A percentile compares a stretch with the other conserved stretches of the same genome.
Conservation (phyloP, 2,888 invertebrate genomes). For the Argynnis bischoffii region DNA sequence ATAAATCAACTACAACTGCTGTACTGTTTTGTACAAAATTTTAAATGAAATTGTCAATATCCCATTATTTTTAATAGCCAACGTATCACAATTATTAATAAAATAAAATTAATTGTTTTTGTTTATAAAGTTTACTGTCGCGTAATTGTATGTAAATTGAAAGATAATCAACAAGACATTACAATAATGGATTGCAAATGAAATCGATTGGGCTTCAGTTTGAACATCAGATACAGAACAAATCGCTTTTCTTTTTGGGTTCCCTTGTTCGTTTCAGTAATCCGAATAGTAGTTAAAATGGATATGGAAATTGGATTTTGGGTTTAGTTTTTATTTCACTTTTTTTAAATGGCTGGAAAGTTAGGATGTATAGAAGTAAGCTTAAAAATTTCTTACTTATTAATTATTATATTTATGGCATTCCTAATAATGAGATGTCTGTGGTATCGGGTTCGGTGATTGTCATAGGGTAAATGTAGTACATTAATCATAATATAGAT, state of each 20-base stretch:
- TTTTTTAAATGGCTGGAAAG: background rate
- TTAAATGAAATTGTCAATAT: too few relatives aligned
- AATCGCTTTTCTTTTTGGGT: conserved; percentile 25
- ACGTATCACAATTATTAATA: background rate
- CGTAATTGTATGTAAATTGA: conserved; percentile 19
- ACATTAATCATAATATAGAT: too few relatives aligned
- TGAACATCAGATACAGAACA: conserved; percentile 33
- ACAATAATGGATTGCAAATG: conserved; percentile 29
- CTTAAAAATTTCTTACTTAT: background rate
- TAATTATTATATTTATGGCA: too few relatives aligned
- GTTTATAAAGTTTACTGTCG: conserved; percentile 5
- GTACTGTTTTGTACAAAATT: too few relatives aligned
- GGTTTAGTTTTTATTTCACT: conserved; percentile 21
- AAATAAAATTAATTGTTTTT: conserved; percentile 5
- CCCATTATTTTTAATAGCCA: background rate
- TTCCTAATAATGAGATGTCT: too few relatives aligned
- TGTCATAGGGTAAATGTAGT: too few relatives aligned
- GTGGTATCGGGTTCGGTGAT: too few relatives aligned
- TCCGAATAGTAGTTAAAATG: conserved; percentile 30
- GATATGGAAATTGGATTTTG: conserved; percentile 32
- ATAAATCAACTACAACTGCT: too few relatives aligned
- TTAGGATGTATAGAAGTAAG: background rate
- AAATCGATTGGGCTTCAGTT: conserved; percentile 28
- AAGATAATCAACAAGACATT: conserved; percentile 18
- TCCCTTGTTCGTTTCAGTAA: conserved; percentile 26